Evolutionary conservation across 2,113 vertebrate genomes (phyloP), one percentile per base, ranked within the genome.

Genomic region (Urocynchramus pylzowi): DNA sequence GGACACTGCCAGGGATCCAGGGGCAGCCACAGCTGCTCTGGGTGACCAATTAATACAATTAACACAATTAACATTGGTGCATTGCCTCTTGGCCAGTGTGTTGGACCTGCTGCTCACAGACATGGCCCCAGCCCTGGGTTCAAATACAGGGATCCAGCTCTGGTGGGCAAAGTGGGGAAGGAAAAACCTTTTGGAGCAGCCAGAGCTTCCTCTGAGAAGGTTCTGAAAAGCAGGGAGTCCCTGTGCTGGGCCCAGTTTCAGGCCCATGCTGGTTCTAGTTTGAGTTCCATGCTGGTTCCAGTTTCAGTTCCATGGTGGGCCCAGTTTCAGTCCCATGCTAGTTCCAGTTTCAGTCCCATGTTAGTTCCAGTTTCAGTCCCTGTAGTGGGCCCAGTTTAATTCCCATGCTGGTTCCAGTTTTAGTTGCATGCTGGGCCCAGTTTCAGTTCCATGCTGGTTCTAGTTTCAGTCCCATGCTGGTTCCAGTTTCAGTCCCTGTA

Each of bases 81-180:
- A 0, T 22, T 57, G 35, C 10, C n/a, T 42, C 20, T 15, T 3
- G 4, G 39, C 24, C 24, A 21, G 26, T 3, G 28, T 6, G 10
- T 4, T 16, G n/a, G 20, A 4, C 21, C 23, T 75, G 70, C 27
- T 42, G 49, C 81, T 57, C 64, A 13, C 11, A 3, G 37, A 5
- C 35, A 7, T 1, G 17, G 52, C 11, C 30, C 3, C 3, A 22
- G 28, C 23, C 19, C 47, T 75, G 30, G 15, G 5, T 4, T 49
- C 16, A 23, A 13, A 42, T 0, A 0, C 30, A 4, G 53, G 3
- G 54, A 7, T 31, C 44, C 69, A 64, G 52, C 28, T 37, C 33
- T 41, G 13, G 2, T 11, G 9, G 4, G 6, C 23, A 13, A 3
- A 6, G 17, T 3, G 13, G 56, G 26, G 20, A 28, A 17, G 53